phyloP scores from a whole-genome alignment of 1,140 invertebrate genomes.

The Aphelinus atriplicis region DNA sequence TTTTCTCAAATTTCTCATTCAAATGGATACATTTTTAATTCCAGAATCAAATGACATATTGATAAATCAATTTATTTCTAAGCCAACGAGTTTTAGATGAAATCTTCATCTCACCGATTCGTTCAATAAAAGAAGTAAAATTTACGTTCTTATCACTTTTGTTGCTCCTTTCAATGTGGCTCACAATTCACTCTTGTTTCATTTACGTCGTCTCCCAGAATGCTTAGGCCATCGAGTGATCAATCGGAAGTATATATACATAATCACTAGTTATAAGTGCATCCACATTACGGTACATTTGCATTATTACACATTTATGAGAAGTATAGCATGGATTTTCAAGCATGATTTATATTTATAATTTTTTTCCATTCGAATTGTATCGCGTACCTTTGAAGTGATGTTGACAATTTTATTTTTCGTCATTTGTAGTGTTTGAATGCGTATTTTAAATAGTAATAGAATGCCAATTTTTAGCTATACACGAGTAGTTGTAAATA shows the following conservation, averaged over 20 bases:
- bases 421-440: slow-evolving; percentile 22
- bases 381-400: slow-evolving; percentile 13
- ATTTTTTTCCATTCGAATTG: slow-evolving; percentile 6
- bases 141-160: slow-evolving; percentile 29
- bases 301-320: slow-evolving; percentile 32
- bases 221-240: slow-evolving; percentile 40
- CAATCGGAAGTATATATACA: slow-evolving; percentile 41
- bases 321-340: slow-evolving; percentile 26
- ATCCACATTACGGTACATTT: slow-evolving; percentile 32
- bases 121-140: too few relatives aligned
- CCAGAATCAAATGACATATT: too few relatives aligned
- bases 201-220: slow-evolving; percentile 39
- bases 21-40: too few relatives aligned
- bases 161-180: slow-evolving; percentile 38
- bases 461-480: slow-evolving; percentile 7
- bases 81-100: too few relatives aligned
- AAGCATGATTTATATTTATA: slow-evolving; percentile 22
- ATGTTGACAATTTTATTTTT: slow-evolving; percentile 18
- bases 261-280: slow-evolving; percentile 35
- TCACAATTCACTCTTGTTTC: slow-evolving; percentile 39
- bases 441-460: slow-evolving; percentile 25
- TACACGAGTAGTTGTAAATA: slow-evolving; percentile 25
- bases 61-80: too few relatives aligned
- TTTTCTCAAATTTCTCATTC: too few relatives aligned
- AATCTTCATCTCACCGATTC: too few relatives aligned